A percentile compares a stretch with the other conserved stretches of the same genome.
Evolutionary conservation across 2,113 vertebrate genomes (phyloP).

Genomic region (Dromaius novaehollandiae): DNA sequence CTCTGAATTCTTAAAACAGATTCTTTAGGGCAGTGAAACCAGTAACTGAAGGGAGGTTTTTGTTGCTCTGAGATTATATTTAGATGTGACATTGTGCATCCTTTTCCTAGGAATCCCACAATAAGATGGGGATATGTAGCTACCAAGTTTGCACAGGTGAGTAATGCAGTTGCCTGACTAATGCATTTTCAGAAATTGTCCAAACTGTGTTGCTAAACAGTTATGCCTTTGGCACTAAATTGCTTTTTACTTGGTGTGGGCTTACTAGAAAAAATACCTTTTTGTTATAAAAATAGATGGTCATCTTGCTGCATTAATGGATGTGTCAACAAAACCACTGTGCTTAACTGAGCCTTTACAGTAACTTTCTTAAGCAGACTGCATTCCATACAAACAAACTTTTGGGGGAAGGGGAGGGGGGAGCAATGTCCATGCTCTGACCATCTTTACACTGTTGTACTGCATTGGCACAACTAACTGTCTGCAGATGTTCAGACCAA

Average conservation of each 20-base stretch:
- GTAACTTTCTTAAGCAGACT: neutral
- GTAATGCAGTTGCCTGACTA: neutral
- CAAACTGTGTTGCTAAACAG: neutral
- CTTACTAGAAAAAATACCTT: neutral
- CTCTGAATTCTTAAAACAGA: neutral
- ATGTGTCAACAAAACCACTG: neutral
- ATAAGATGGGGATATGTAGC: constrained; percentile 93
- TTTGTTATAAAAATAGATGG: neutral
- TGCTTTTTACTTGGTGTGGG: neutral
- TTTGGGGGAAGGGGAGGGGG: neutral
- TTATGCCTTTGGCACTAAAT: neutral
- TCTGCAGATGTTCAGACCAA: neutral
- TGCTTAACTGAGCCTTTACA: neutral
- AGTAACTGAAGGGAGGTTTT: neutral
- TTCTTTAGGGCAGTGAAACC: neutral
- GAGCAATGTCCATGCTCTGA: neutral
- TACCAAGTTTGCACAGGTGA: constrained; percentile 92
- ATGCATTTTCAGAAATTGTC: neutral
- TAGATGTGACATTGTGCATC: neutral
- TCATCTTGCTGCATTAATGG: neutral
- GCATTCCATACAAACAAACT: neutral
- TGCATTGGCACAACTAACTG: neutral
- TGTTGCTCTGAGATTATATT: neutral
- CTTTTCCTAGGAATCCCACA: constrained; percentile 81
- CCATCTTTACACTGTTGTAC: neutral